These are phyloP conservation scores for Petrophora chlorosata DNA, from an alignment of 2,888 invertebrate species.

Conservation along the genomic window DNA sequence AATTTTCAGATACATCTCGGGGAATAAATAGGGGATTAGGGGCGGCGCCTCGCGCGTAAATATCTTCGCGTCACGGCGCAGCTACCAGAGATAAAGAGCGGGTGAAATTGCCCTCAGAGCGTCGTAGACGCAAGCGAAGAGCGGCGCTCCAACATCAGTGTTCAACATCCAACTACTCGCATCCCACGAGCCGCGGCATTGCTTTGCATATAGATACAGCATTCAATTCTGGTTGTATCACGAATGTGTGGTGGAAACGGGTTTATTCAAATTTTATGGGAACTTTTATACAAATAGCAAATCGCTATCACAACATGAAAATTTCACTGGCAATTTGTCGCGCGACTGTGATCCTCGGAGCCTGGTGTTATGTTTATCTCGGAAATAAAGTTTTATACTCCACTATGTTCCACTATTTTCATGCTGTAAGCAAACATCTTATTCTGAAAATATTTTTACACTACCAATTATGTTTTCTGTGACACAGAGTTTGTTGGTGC, in stretches of 20 bases:
- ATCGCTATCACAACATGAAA: slow-evolving; percentile 36
- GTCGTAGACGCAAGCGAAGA: slow-evolving; percentile 37
- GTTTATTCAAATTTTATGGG: slow-evolving; percentile 40
- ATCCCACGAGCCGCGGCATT: slow-evolving; percentile 24
- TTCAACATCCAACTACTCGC: slow-evolving; percentile 33
- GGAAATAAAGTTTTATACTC: slow-evolving; percentile 19
- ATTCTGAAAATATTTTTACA: background rate
- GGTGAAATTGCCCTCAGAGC: slow-evolving; percentile 68
- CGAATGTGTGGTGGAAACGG: slow-evolving; percentile 34
- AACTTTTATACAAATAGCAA: slow-evolving; percentile 39
- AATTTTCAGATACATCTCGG: slow-evolving; percentile 83
- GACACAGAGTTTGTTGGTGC: too few species aligned
- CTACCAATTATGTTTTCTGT: background rate
- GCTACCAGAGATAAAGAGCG: slow-evolving; percentile 70
- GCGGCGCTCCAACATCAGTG: slow-evolving; percentile 26
- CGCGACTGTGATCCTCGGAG: slow-evolving; percentile 24
- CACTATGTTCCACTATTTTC: slow-evolving; percentile 15
- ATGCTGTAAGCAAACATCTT: slow-evolving; percentile 13
- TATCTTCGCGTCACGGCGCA: slow-evolving; percentile 74
- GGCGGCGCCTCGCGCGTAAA: slow-evolving; percentile 77
- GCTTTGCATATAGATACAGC: slow-evolving; percentile 36
- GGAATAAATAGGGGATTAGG: slow-evolving; percentile 83
- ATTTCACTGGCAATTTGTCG: slow-evolving; percentile 35
- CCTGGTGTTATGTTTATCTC: slow-evolving; percentile 21
- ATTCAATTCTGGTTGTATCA: slow-evolving; percentile 38